phyloP scores from a whole-genome alignment of 1,140 invertebrate species.

The Schlechtendalia chinensis region DNA sequence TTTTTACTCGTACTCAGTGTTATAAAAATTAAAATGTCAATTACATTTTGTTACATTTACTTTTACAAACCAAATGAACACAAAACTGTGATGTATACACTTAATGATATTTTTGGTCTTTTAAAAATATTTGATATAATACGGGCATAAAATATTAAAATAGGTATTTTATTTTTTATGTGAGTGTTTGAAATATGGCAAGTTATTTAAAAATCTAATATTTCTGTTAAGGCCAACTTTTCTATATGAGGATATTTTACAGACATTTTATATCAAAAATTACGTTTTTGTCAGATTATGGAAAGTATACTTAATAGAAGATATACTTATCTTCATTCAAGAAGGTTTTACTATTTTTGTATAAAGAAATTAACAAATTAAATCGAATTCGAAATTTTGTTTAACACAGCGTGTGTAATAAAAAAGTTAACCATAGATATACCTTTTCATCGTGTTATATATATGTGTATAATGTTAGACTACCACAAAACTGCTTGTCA shows the following conservation, averaged over 20 bases:
- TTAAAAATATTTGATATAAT: neutral
- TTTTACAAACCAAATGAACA: slow-evolving; percentile 42
- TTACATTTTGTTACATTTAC: neutral
- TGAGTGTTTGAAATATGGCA: neutral
- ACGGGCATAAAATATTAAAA: neutral
- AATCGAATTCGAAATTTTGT: neutral
- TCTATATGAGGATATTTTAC: neutral
- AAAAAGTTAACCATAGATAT: neutral
- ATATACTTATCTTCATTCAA: neutral
- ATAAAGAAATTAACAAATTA: neutral
- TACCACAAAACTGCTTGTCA: neutral
- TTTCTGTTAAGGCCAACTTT: neutral
- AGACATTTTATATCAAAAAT: neutral
- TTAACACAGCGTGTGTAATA: no score
- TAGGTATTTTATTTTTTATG: neutral
- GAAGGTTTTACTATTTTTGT: neutral
- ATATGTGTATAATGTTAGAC: neutral
- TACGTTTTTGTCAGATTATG: neutral
- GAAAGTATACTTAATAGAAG: neutral
- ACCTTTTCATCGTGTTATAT: neutral
- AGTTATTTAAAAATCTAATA: neutral
- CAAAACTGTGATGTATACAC: neutral
- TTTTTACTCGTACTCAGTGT: neutral
- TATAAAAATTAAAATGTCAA: neutral
- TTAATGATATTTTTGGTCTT: slow-evolving; percentile 3